Evolutionary conservation across 2,797 vertebrate genomes (phyloP), one percentile per base, ranked within the genome.

Genomic region (Neosalanx taihuensis): DNA sequence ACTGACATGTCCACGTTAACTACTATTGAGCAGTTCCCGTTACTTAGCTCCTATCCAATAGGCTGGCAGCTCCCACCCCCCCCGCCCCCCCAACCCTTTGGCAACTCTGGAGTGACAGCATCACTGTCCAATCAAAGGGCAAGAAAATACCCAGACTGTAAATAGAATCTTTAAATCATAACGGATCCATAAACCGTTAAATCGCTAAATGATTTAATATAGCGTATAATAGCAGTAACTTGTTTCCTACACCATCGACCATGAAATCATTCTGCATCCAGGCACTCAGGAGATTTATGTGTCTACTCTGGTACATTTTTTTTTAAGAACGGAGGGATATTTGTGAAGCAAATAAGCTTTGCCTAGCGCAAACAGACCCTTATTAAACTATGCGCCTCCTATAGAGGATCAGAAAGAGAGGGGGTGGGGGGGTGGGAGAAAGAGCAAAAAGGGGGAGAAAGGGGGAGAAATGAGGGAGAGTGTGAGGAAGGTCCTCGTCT

Each of bases 341-440:
- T 23, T 72, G 67, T 66, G 46, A 82, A 23, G 68, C 68, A 79
- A 81, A 81, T 77, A 18, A 73, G 66, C 64, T 74, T 29, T 12
- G 5, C 18, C 23, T 20, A 33, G 66, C 37, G 59, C 70, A 57
- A 74, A 70, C 72, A 53, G 61, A n/a, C 56, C 51, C 66, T 76
- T 26, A 46, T 57, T 57, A 68, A 33, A 57, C 12, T 13, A 30
- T 62, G 57, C 56, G n/a, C 51, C 73, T 75, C 72, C 75, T 75
- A 68, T 23, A 49, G 41, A 15, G 29, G 49, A 10, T 41, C 9
- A 58, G 37, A 30, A 7, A 51, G 30, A 31, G 29, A 62, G 60
- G 33, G 29, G 33, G 15, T 18, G 13, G 2, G 61, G 7, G 15
- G 23, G 51, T 23, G 46, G 41, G 58, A 60, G 20, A 59, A 18